Base-by-base conservation (phyloP, 2,113 vertebrate genomes). In the Scartelaos histophorus region DNA sequence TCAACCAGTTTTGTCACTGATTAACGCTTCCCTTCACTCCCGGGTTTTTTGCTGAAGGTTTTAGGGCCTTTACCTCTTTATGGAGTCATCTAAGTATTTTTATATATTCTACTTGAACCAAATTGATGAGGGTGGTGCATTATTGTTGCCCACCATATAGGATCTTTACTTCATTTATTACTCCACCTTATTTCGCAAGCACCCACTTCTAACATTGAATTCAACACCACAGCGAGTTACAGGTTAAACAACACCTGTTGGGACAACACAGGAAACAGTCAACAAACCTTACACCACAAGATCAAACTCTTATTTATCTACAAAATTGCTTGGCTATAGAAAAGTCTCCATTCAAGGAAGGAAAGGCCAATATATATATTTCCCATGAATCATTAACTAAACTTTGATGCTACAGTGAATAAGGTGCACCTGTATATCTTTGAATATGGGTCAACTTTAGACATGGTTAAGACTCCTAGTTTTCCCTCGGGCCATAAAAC, bases 1-100 rank as follows among this genome's bases (percentile, higher is more conserved):
- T 13, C 13, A 79, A 90, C 86, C 71, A 73, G 83, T 89, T 86
- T 10, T 13, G 73, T 85, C 76, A 85, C 76, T 82, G 62, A 79
- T 85, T 85, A 82, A 82, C 84, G 24, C 3, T 0, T 47, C 35
- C 72, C 6, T 60, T 74, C 51, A 53, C 1, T n/a, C 47, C 45
- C 19, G 12, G 0, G 1, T 21, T 13, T 43, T 70, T 25, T 0
- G 5, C 38, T 62, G 0, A n/a, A 78, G 43, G 5, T 5, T 2
- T 16, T 0, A 1, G n/a, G 38, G 68, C 43, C 70, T 57, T 71
- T 24, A 7, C 58, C 64, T 70, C 7, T 21, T 17, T 57, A 2
- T 13, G 9, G 45, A 43, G 13, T 2, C n/a, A 10, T 38, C n/a
- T 19, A 9, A 43, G 2, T 10, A 19, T 19, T n/a, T 19, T 51